phyloP scores from a whole-genome alignment of 1,140 invertebrate species.

The Drosophila seguyi region DNA sequence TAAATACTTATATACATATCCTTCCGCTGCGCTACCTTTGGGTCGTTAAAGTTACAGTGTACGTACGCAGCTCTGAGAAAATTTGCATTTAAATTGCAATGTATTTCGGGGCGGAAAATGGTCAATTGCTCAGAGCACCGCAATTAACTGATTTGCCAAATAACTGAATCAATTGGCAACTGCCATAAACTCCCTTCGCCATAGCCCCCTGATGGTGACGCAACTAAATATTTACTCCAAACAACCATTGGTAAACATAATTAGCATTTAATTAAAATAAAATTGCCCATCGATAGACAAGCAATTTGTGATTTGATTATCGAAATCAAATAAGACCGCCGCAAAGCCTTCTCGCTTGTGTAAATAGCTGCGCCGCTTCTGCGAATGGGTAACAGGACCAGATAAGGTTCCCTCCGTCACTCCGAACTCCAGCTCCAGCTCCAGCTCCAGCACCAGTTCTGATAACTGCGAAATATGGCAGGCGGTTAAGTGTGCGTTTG shows the following conservation, averaged over 20 bases:
- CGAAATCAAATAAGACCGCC: constrained; percentile 73
- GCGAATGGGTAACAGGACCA: constrained; percentile 32
- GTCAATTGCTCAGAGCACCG: constrained; percentile 21
- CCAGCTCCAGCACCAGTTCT: constrained; percentile 5
- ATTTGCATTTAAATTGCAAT: constrained; percentile 78
- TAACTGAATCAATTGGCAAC: constrained; percentile 9
- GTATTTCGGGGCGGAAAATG: constrained; percentile 17
- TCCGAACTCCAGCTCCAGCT: constrained; percentile 6
- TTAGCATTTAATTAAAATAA: constrained; percentile 84
- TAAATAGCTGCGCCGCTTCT: constrained; percentile 22
- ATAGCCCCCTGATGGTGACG: constrained; percentile 21
- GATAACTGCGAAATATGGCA: constrained; percentile 61
- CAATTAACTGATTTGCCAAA: constrained; percentile 49
- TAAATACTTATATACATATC: constrained; percentile 5
- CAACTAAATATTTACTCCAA: constrained; percentile 66
- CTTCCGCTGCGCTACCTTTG: constrained; percentile 17
- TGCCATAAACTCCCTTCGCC: constrained; percentile 2
- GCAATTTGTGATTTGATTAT: constrained; percentile 80
- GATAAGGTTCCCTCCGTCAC: constrained; percentile 36
- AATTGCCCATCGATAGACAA: constrained; percentile 72
- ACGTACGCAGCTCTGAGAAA: constrained; percentile 20
- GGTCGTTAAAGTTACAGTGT: constrained; percentile 57
- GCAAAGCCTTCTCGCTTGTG: constrained; percentile 45
- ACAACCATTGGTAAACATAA: constrained; percentile 71
- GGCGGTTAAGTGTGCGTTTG: constrained; percentile 58